A percentile compares a stretch with the other conserved stretches of the same genome.
Evolutionary conservation across 2,113 vertebrate species (phyloP).

Genomic region (Furnarius figulus): DNA sequence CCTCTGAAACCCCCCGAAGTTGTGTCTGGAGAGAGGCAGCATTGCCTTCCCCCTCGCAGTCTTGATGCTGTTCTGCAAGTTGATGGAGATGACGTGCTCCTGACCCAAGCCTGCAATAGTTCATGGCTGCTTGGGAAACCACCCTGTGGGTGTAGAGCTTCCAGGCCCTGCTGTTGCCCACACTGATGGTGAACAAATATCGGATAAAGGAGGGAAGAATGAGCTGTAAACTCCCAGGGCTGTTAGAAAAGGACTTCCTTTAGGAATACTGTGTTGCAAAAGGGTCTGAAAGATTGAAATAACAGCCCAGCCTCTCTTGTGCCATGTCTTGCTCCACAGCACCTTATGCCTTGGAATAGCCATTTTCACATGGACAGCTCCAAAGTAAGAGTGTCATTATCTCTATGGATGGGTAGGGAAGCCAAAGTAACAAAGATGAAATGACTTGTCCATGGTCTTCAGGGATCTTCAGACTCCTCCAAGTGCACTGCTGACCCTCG

Average conservation of each 20-base stretch:
- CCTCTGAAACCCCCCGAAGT: neutral
- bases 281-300: neutral
- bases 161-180: conserved; percentile 79
- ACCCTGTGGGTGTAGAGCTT: conserved; percentile 56
- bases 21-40: rapidly evolving
- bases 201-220: neutral
- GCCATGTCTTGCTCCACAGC: rapidly evolving
- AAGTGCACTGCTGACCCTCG: rapidly evolving
- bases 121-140: conserved; percentile 53
- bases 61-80: neutral
- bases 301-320: neutral
- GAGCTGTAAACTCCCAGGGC: neutral
- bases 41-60: neutral
- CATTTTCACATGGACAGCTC: neutral
- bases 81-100: conserved; percentile 72
- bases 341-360: neutral
- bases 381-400: neutral
- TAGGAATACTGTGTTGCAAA: neutral
- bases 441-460: neutral
- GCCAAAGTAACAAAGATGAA: neutral
- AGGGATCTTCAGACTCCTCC: neutral
- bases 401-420: neutral
- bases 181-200: neutral
- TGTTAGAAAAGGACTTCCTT: neutral
- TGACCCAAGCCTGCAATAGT: conserved; percentile 43